Percentiles rank a stretch among this genome's conserved stretches.
These are phyloP conservation scores for Lasioglossum pauxillum DNA, from an alignment of 2,888 invertebrate genomes.

Conservation along the genomic window DNA sequence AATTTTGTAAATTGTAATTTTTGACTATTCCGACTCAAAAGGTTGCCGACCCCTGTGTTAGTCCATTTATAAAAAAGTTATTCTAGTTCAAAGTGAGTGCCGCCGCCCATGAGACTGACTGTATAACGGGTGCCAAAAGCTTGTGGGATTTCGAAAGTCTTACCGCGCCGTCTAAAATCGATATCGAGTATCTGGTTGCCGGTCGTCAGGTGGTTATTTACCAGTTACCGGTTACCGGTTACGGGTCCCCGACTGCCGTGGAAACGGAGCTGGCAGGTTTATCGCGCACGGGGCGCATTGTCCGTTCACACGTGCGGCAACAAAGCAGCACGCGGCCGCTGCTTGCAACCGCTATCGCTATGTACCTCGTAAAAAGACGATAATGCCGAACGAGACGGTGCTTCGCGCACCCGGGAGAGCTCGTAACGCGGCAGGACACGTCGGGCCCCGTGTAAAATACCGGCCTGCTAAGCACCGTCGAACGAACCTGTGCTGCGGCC, in stretches of 20 bases:
- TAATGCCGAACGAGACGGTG: conserved; percentile 48
- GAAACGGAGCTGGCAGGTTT: conserved; percentile 15
- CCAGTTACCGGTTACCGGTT: not conserved
- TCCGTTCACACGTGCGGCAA: conserved; percentile 38
- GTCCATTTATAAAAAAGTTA: too few species aligned
- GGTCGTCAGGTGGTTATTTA: conserved; percentile 1
- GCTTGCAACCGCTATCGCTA: conserved; percentile 31
- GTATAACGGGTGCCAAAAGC: too few species aligned
- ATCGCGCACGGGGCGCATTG: conserved; percentile 32
- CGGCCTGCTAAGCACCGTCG: conserved; percentile 21
- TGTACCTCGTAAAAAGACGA: conserved; percentile 55
- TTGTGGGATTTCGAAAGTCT: not conserved
- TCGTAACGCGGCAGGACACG: conserved; percentile 25
- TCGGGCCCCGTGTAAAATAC: conserved; percentile 30
- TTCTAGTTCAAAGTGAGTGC: too few species aligned
- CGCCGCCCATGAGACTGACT: too few species aligned
- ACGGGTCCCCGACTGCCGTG: not conserved
- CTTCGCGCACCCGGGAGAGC: conserved; percentile 18
- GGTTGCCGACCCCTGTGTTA: too few species aligned
- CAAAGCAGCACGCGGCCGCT: conserved; percentile 26
- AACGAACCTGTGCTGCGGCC: not conserved
- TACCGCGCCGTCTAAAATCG: not conserved
- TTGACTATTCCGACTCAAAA: too few species aligned
- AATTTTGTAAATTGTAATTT: too few species aligned
- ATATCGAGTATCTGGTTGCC: not conserved